A percentile compares a stretch with the other conserved stretches of the same genome.
Evolutionary conservation across 1,140 invertebrate species (phyloP).

Genomic region (Bombus pascuorum): DNA sequence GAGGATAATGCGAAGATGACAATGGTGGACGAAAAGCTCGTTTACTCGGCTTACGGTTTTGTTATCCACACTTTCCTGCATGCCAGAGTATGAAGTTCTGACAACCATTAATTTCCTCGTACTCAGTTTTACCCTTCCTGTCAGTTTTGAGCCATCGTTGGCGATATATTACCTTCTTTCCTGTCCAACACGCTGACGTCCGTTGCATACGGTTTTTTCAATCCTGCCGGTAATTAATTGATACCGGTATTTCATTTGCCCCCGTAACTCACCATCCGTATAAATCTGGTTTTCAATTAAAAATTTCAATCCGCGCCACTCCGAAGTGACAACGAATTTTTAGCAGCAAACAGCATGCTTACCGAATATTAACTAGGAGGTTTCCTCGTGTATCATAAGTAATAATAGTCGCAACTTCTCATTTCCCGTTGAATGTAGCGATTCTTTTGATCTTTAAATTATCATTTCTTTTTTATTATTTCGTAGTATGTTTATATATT

Average conservation of each 20-base stretch:
- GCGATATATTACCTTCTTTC: conserved; percentile 58
- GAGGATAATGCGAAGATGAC: conserved; percentile 15
- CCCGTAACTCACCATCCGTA: conserved; percentile 23
- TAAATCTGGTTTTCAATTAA: conserved; percentile 56
- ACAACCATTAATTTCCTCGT: conserved; percentile 65
- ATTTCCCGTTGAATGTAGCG: no score
- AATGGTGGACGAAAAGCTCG: conserved; percentile 10
- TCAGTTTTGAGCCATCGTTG: conserved; percentile 59
- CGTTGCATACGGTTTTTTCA: conserved; percentile 40
- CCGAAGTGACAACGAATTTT: conserved; percentile 21
- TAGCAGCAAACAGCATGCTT: no score
- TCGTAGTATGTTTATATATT: no score
- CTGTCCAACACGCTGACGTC: conserved; percentile 42
- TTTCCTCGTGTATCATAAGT: background rate
- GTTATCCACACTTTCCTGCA: conserved; percentile 53
- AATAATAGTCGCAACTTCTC: background rate
- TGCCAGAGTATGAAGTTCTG: conserved; percentile 50
- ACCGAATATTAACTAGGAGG: background rate
- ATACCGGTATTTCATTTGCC: conserved; percentile 41
- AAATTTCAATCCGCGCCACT: conserved; percentile 30
- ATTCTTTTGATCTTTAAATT: background rate
- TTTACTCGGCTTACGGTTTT: conserved; percentile 41
- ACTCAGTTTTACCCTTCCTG: conserved; percentile 54
- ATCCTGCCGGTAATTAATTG: conserved; percentile 60
- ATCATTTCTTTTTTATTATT: background rate